Evolutionary conservation across 1,140 invertebrate genomes (phyloP).

Genomic region (Meloidogyne floridensis): DNA sequence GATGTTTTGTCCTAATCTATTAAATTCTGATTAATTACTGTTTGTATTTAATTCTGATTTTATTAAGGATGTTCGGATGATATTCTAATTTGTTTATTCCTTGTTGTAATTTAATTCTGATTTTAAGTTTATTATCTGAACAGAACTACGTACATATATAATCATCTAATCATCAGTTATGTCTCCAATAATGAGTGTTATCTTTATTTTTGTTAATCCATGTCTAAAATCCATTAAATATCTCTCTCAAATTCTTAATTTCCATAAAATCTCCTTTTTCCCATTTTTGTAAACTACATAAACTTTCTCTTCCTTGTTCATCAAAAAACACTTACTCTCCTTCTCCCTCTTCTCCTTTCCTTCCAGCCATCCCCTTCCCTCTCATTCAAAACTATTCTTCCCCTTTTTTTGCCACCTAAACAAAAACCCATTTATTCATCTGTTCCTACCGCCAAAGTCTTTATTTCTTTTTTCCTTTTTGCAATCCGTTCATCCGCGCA

Average conservation of each 20-base stretch:
- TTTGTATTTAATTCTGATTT: too few species aligned
- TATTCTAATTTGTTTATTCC: too few species aligned
- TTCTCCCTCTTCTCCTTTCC: background rate
- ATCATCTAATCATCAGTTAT: too few species aligned
- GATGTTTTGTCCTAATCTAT: too few species aligned
- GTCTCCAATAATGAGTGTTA: too few species aligned
- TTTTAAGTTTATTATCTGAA: too few species aligned
- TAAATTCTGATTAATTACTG: too few species aligned
- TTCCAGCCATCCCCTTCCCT: background rate
- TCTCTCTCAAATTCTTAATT: background rate
- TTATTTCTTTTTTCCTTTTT: background rate
- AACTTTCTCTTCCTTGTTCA: conserved; percentile 7
- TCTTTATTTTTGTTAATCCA: too few species aligned
- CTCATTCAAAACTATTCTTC: background rate
- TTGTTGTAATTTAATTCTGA: too few species aligned
- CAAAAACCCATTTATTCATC: conserved; percentile 5
- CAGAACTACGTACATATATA: too few species aligned
- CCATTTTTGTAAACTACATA: background rate
- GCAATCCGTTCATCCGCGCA: background rate
- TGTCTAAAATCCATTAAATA: background rate
- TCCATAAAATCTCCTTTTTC: background rate
- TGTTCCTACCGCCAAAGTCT: background rate
- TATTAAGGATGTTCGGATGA: too few species aligned
- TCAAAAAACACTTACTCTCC: background rate
- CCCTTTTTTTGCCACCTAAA: background rate